Conservation (phyloP, 2,113 vertebrate species). For the Pollachius pollachius region DNA sequence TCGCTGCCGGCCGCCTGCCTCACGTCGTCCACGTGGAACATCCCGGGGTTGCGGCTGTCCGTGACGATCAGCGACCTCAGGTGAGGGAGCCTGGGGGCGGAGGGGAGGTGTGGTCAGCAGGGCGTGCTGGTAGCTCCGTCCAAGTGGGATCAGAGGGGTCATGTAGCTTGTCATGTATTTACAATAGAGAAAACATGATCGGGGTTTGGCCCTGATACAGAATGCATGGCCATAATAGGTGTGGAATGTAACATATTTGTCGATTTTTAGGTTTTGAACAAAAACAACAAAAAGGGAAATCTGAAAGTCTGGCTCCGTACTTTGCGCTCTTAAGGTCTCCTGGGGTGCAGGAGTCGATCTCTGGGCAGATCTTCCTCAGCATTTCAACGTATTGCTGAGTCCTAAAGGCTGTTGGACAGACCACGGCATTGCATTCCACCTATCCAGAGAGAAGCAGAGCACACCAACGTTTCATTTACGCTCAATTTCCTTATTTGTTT, state of each 20-base stretch:
- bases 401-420: constrained; percentile 85
- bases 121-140: too few relatives aligned
- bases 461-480: background rate
- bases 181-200: too few relatives aligned
- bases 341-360: constrained; percentile 77
- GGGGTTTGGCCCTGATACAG: too few relatives aligned
- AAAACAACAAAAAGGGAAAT: too few relatives aligned
- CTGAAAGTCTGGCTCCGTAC: constrained; percentile 52
- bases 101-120: background rate
- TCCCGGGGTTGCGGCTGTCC: constrained; percentile 80
- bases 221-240: too few relatives aligned
- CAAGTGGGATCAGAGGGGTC: background rate
- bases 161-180: background rate
- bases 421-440: constrained; percentile 88
- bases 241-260: too few relatives aligned
- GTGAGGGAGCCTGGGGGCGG: constrained; percentile 80
- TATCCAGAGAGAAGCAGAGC: constrained; percentile 42
- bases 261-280: too few relatives aligned
- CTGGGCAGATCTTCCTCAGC: constrained; percentile 84
- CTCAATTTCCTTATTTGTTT: too few relatives aligned
- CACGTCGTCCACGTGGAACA: constrained; percentile 81
- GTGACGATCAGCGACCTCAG: constrained; percentile 78
- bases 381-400: constrained; percentile 87
- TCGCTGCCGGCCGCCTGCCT: constrained; percentile 77
- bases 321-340: constrained; percentile 83